Evolutionary conservation across 2,113 vertebrate species (phyloP), one percentile per base, ranked within the genome.

Genomic region (Garra rufa): DNA sequence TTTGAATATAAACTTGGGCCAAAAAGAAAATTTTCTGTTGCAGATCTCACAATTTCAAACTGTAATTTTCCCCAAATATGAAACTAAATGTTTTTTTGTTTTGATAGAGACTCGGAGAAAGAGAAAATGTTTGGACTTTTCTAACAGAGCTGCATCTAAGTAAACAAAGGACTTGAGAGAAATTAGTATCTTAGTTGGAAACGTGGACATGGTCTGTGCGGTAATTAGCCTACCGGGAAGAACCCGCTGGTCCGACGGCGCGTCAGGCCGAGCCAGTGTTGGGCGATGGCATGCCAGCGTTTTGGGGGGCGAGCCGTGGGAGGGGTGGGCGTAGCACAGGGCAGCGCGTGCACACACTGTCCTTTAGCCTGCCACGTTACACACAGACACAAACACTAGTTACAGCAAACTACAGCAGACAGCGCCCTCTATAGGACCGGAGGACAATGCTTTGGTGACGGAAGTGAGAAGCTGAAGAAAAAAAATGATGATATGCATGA

Each of bases 241-340:
- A 89, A 89, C 91, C 92, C 94, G 87, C 91, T 90, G 92, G 93
- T 90, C 91, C 92, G 93, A 88, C 91, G 79, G 86, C 94, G 94
- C 85, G 94, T 93, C 91, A 93, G 90, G 87, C 92, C 92, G 81
- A 95, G 94, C 95, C 94, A 94, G 91, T 94, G 95, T 80, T 91
- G 92, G 63, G 93, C 94, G 88, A 95, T 91, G 89, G 90, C 91
- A 89, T 95, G 94, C 93, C 94, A 95, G 88, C 93, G 93, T 87
- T 94, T 93, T 82, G 91, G 48, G 87, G 93, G 91, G 88, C 92
- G 93, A 88, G 90, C 91, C 88, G 90, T 88, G 88, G 89, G 85
- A 87, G 93, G 90, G 82, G 89, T 88, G 75, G 92, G 88, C 83
- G 83, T 82, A 52, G 92, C 87, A 86, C 87, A 63, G 43, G 90